Conservation (phyloP, 2,888 invertebrate species). For the Cephalotes varians region DNA sequence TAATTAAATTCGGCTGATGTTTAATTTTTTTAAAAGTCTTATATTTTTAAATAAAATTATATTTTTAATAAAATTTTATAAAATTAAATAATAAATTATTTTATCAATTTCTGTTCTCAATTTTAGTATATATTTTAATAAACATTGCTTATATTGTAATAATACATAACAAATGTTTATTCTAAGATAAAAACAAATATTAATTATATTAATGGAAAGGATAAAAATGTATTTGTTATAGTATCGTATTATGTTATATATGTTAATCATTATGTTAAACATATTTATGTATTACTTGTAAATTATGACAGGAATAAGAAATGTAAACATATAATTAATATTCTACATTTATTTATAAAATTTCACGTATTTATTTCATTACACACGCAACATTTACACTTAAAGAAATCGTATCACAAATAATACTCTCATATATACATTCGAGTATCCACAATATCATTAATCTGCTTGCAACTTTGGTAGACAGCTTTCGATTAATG, state of each 20-base stretch:
- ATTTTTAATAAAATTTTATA: neutral
- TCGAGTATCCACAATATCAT: constrained; percentile 6
- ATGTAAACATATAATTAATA: neutral
- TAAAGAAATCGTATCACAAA: constrained; percentile 18
- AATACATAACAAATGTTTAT: neutral
- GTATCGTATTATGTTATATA: neutral
- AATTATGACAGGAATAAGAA: constrained; percentile 11
- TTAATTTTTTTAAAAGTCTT: neutral
- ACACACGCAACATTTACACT: neutral
- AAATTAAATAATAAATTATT: constrained; percentile 12
- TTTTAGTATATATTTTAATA: neutral
- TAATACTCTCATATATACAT: neutral
- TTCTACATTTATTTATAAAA: constrained; percentile 42
- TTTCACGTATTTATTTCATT: neutral
- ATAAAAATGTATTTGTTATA: neutral
- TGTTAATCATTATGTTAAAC: neutral
- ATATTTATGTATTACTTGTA: neutral
- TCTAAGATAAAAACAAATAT: neutral
- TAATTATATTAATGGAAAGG: neutral
- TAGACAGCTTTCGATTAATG: constrained; percentile 21
- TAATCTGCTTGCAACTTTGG: constrained; percentile 36
- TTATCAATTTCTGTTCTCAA: neutral
- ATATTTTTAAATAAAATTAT: neutral
- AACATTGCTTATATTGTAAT: neutral
- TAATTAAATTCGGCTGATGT: neutral